Conservation (phyloP, 2,113 vertebrate species). For the Gambusia holbrooki region DNA sequence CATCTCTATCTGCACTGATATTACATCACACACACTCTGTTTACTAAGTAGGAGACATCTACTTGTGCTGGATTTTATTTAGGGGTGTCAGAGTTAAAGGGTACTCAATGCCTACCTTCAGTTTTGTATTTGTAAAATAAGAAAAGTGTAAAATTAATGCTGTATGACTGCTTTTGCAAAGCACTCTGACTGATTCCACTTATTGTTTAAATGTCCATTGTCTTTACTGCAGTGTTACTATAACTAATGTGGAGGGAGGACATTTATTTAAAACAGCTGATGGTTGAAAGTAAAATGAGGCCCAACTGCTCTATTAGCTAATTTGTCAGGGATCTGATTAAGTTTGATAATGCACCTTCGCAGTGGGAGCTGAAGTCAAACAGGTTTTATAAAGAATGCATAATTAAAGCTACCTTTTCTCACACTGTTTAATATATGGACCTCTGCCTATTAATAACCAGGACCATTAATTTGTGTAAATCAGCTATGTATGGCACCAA, state of each 20-base stretch:
- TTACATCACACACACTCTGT: background rate
- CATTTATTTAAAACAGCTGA: slow-evolving; percentile 17
- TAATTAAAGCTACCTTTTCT: slow-evolving; percentile 82
- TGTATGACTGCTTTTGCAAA: background rate
- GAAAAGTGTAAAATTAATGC: background rate
- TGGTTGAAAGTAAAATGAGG: slow-evolving; percentile 19
- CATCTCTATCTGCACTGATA: background rate
- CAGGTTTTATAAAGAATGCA: slow-evolving; percentile 76
- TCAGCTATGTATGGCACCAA: slow-evolving; percentile 71
- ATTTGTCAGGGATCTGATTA: slow-evolving; percentile 54
- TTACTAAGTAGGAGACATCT: background rate
- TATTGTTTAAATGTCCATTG: slow-evolving; percentile 12
- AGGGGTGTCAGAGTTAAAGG: background rate
- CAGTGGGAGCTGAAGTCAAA: slow-evolving; percentile 63
- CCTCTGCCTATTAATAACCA: slow-evolving; percentile 75
- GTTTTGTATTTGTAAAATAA: background rate
- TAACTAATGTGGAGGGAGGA: slow-evolving; percentile 3
- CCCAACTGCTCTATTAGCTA: slow-evolving; percentile 30
- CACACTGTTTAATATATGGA: slow-evolving; percentile 79
- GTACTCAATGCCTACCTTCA: background rate
- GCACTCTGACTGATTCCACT: background rate
- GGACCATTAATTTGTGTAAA: slow-evolving; percentile 77
- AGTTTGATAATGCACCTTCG: slow-evolving; percentile 55
- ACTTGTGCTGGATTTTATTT: background rate
- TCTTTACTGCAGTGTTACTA: slow-evolving; percentile 14